Conservation (phyloP, 2,113 vertebrate species). For the Phalacrocorax brasilianus region DNA sequence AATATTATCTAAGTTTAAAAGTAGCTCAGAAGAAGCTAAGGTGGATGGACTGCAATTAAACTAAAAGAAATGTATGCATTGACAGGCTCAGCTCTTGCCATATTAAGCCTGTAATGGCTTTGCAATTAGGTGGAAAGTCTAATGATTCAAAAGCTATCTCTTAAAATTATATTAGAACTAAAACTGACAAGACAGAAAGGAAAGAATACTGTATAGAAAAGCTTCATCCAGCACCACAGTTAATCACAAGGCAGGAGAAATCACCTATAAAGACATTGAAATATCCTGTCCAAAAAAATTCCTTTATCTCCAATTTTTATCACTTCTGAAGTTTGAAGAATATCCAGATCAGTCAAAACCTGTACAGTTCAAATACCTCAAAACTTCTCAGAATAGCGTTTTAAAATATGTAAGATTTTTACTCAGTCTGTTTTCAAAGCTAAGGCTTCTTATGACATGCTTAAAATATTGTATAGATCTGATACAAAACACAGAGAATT, state of each 20-base stretch:
- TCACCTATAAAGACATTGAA: not conserved
- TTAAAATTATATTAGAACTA: slow-evolving; percentile 4
- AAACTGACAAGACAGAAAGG: not conserved
- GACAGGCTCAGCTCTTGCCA: not conserved
- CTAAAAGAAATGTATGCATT: not conserved
- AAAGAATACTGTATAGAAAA: not conserved
- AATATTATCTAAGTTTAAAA: slow-evolving; percentile 1
- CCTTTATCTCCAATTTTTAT: not conserved
- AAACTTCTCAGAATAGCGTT: not conserved
- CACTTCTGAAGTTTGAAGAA: not conserved
- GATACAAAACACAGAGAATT: not conserved
- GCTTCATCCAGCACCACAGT: not conserved
- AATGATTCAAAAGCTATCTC: slow-evolving; percentile 15
- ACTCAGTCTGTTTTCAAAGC: not conserved
- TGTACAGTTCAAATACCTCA: not conserved
- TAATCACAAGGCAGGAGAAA: not conserved
- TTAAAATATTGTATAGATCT: not conserved
- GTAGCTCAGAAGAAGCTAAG: not conserved
- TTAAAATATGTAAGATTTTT: not conserved
- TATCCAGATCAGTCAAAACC: not conserved
- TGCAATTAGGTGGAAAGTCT: slow-evolving; percentile 25
- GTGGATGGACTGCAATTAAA: not conserved
- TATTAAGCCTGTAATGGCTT: slow-evolving; percentile 20
- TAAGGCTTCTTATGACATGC: not conserved
- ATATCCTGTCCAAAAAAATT: not conserved